These are phyloP conservation scores for Agonum fuliginosum DNA, from an alignment of 2,888 invertebrate genomes.

Conservation along the genomic window DNA sequence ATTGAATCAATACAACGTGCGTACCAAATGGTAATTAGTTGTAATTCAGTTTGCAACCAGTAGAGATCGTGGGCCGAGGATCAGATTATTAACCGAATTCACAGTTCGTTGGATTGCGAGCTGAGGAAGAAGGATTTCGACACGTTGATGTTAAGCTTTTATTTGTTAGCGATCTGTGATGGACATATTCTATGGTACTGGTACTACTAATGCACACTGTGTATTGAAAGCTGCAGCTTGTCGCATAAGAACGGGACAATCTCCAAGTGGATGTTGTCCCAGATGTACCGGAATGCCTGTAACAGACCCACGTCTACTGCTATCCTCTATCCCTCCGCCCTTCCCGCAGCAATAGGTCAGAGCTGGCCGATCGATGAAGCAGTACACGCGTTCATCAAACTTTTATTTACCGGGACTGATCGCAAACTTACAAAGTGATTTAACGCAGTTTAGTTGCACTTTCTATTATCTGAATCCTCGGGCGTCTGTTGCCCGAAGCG, in stretches of 20 bases:
- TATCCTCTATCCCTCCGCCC: no score
- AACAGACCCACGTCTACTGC: conserved; percentile 53
- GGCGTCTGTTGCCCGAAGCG: no score
- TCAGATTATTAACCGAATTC: conserved; percentile 23
- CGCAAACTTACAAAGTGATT: conserved; percentile 14
- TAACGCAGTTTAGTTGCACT: conserved; percentile 17
- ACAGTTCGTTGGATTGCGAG: not conserved
- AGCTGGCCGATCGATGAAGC: conserved; percentile 58
- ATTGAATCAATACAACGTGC: conserved; percentile 55
- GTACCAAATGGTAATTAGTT: conserved; percentile 56
- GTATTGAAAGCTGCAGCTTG: conserved; percentile 33
- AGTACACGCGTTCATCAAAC: conserved; percentile 56
- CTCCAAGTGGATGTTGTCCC: conserved; percentile 57
- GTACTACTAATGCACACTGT: not conserved
- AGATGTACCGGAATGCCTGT: conserved; percentile 57
- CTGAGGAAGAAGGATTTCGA: not conserved
- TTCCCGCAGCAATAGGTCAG: conserved; percentile 58
- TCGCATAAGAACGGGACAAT: conserved; percentile 57
- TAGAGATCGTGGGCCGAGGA: not conserved
- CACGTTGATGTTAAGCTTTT: no score
- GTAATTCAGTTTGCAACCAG: conserved; percentile 48
- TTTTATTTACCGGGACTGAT: conserved; percentile 50
- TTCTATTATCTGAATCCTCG: not conserved
- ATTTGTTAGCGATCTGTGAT: no score
- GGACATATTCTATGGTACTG: not conserved